Evolutionary conservation across 2,113 vertebrate species (phyloP).

Genomic region (Morone chrysops): DNA sequence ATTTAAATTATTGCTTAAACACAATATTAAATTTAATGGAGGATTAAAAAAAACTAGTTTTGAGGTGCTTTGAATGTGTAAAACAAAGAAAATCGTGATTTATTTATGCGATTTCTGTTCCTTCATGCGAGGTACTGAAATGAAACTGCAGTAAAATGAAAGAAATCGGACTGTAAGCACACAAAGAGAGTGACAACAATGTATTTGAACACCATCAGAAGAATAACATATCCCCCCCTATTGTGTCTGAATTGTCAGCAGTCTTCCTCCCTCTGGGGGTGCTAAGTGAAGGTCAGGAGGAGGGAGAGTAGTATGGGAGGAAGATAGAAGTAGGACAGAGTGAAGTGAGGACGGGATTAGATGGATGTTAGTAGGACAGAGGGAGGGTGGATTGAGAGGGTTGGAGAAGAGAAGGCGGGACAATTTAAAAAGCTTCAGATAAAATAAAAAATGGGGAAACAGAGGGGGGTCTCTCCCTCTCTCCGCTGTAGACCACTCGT

Average conservation of each 20-base stretch:
- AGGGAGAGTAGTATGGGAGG: conserved; percentile 2
- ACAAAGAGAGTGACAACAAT: not conserved
- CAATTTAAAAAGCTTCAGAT: conserved; percentile 9
- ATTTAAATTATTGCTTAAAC: not conserved
- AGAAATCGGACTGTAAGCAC: not conserved
- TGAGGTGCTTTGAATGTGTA: not conserved
- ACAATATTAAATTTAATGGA: not conserved
- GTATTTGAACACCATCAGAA: conserved; percentile 30
- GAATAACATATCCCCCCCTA: not conserved
- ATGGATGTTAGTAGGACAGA: conserved; percentile 46
- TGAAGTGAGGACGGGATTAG: conserved; percentile 36
- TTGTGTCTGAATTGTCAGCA: conserved; percentile 58
- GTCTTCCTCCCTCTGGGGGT: conserved; percentile 71
- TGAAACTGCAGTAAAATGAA: not conserved
- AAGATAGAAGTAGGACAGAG: not conserved
- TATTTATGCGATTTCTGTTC: not conserved
- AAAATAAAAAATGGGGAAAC: conserved; percentile 3
- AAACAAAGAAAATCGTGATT: not conserved
- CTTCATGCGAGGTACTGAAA: not conserved
- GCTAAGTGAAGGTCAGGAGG: conserved; percentile 63
- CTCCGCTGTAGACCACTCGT: conserved; percentile 11
- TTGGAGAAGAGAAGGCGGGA: conserved; percentile 14
- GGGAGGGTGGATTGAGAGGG: conserved; percentile 3
- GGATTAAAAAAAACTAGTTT: not conserved
- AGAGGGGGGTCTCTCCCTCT: conserved; percentile 8